These are phyloP conservation scores for Plutomurus gul DNA, from an alignment of 1,140 invertebrate species.

Conservation along the genomic window DNA sequence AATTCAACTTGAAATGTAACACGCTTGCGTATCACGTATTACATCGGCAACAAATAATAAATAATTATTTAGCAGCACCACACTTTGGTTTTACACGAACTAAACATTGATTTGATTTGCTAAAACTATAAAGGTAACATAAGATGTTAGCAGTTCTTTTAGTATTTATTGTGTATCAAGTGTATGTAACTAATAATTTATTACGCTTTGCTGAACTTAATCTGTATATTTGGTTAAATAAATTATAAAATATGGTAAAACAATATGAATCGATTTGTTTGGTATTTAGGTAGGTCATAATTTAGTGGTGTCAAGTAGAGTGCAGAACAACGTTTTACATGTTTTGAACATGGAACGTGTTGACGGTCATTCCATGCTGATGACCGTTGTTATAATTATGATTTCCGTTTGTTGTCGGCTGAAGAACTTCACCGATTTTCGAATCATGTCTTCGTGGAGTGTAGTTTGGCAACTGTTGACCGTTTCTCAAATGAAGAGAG, in stretches of 20 bases:
- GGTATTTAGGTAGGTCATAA: too few species aligned
- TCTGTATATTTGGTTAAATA: too few species aligned
- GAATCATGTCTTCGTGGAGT: slow-evolving; percentile 38
- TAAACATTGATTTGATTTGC: not conserved
- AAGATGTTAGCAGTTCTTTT: slow-evolving; percentile 22
- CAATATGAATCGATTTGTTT: too few species aligned
- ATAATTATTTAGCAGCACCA: slow-evolving; percentile 21
- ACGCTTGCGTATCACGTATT: not conserved
- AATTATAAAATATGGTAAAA: too few species aligned
- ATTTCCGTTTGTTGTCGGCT: slow-evolving; percentile 35
- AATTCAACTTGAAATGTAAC: not conserved
- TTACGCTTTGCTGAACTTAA: too few species aligned
- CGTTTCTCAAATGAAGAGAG: slow-evolving; percentile 44
- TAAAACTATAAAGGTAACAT: slow-evolving; percentile 15
- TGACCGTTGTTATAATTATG: not conserved
- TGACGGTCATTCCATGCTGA: not conserved
- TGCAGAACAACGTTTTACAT: slow-evolving; percentile 32
- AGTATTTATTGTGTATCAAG: not conserved
- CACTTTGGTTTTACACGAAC: not conserved
- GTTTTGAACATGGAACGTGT: not conserved
- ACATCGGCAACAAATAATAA: not conserved
- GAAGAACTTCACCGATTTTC: slow-evolving; percentile 47
- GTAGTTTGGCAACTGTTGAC: slow-evolving; percentile 8
- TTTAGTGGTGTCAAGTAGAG: not conserved
- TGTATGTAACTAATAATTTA: too few species aligned